Conservation (phyloP, 2,888 invertebrate species). For the Drosophila meridiana region DNA sequence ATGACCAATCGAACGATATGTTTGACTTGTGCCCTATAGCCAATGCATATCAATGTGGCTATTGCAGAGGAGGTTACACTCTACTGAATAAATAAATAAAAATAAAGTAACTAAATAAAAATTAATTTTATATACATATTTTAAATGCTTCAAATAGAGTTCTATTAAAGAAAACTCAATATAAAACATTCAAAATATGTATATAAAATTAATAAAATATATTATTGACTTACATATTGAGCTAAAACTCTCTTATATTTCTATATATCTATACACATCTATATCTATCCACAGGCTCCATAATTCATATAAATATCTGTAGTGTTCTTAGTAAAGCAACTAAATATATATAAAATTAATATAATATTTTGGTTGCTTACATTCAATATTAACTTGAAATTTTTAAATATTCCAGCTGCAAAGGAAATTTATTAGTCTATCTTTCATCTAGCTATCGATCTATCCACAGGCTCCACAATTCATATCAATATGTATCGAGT, state of each 20-base stretch:
- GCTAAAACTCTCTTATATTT: neutral
- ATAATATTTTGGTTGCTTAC: too few species aligned
- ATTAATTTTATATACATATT: too few species aligned
- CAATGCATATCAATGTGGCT: neutral
- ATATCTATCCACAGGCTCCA: too few species aligned
- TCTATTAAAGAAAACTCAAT: neutral
- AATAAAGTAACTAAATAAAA: neutral
- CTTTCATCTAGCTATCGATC: neutral
- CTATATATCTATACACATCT: too few species aligned
- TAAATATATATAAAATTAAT: too few species aligned
- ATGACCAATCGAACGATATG: neutral
- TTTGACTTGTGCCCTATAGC: neutral
- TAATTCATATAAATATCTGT: too few species aligned
- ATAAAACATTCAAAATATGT: neutral
- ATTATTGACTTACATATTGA: neutral
- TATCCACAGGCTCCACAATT: neutral
- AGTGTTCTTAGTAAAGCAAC: too few species aligned
- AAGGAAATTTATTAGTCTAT: neutral
- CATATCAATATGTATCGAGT: constrained; percentile 18
- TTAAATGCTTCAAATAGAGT: too few species aligned
- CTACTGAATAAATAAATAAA: neutral
- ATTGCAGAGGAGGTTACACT: too few species aligned
- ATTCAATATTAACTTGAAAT: neutral
- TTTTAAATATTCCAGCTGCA: neutral
- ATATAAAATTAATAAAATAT: neutral